Evolutionary conservation across 2,888 invertebrate species (phyloP).

Genomic region (Anoplius nigerrimus): DNA sequence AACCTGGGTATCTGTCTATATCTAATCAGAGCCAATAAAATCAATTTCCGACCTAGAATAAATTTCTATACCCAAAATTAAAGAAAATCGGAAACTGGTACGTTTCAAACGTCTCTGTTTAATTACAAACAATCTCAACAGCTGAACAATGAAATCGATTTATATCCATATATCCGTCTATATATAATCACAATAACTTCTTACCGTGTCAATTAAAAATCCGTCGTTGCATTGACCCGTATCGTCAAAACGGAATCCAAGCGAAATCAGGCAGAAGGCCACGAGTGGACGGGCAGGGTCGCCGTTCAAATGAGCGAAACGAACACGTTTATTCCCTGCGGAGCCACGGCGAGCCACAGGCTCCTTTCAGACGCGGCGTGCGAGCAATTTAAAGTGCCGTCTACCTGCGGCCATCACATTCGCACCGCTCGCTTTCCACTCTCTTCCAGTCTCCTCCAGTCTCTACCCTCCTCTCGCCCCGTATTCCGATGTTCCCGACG

Average conservation of each 20-base stretch:
- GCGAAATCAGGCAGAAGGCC: not conserved
- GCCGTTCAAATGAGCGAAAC: slow-evolving; percentile 15
- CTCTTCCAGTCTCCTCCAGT: not conserved
- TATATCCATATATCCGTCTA: too few relatives aligned
- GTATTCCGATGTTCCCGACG: slow-evolving; percentile 29
- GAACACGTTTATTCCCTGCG: slow-evolving; percentile 30
- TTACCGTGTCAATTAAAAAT: too few relatives aligned
- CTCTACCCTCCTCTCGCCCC: not conserved
- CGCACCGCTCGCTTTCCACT: not conserved
- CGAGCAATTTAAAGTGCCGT: slow-evolving; percentile 29
- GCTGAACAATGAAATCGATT: too few relatives aligned
- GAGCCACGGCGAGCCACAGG: slow-evolving; percentile 17
- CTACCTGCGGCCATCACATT: not conserved
- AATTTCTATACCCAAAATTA: too few relatives aligned
- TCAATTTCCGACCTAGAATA: too few relatives aligned
- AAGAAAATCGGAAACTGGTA: too few relatives aligned
- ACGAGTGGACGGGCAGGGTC: not conserved
- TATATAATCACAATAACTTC: too few relatives aligned
- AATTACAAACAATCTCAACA: too few relatives aligned
- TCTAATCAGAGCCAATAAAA: too few relatives aligned
- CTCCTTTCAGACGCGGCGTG: slow-evolving; percentile 29
- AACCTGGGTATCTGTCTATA: too few relatives aligned
- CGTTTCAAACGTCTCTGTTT: not conserved
- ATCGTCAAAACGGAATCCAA: too few relatives aligned
- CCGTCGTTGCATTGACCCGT: too few relatives aligned